Conservation (phyloP, 2,797 vertebrate genomes). For the Avahi laniger region DNA sequence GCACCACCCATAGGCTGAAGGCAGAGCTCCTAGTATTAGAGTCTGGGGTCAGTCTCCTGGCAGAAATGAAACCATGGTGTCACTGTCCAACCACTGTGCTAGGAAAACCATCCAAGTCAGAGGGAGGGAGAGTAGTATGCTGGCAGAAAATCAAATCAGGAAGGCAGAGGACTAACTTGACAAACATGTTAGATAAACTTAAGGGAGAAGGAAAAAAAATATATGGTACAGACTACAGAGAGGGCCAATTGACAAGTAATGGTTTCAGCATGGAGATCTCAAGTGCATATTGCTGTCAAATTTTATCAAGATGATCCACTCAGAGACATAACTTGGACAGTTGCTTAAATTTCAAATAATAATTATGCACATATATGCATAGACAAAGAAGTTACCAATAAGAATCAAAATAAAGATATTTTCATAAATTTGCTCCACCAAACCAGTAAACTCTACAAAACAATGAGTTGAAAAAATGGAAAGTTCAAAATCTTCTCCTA, state of each 20-base stretch:
- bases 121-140: not conserved
- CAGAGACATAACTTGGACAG: not conserved
- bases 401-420: not conserved
- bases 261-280: not conserved
- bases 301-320: not conserved
- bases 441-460: not conserved
- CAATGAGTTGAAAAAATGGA: not conserved
- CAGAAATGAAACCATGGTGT: not conserved
- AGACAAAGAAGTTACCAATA: not conserved
- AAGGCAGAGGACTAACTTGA: not conserved
- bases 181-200: not conserved
- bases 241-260: not conserved
- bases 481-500: not conserved
- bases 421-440: not conserved
- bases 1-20: not conserved
- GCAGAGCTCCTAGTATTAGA: accelerated
- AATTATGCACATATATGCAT: not conserved
- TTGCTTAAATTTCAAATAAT: not conserved
- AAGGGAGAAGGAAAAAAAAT: not conserved
- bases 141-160: not conserved
- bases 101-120: not conserved
- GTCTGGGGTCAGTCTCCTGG: no score
- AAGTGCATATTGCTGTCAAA: not conserved
- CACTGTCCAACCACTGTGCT: not conserved
- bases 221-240: not conserved